These are phyloP conservation scores for Brachionichthys hirsutus DNA, from an alignment of 2,113 vertebrate genomes.

Conservation along the genomic window DNA sequence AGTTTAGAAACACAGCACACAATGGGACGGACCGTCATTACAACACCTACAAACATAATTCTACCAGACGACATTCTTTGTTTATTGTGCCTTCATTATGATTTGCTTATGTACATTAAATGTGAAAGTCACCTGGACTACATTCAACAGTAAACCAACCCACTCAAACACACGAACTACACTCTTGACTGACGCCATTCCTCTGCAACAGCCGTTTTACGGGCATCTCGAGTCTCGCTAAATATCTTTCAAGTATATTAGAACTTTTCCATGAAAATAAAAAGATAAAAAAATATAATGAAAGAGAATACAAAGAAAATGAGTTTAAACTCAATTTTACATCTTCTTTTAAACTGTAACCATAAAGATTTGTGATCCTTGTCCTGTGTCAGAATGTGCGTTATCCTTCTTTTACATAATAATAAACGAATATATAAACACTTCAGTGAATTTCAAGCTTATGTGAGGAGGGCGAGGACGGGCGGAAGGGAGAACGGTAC, in stretches of 20 bases:
- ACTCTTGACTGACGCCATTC: slow-evolving; percentile 55
- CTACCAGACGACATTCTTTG: slow-evolving; percentile 61
- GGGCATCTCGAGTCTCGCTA: slow-evolving; percentile 65
- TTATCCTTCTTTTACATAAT: slow-evolving; percentile 68
- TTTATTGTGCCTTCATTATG: slow-evolving; percentile 77
- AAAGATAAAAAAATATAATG: slow-evolving; percentile 22
- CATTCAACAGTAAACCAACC: slow-evolving; percentile 73
- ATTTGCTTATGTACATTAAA: slow-evolving; percentile 74
- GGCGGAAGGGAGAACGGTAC: slow-evolving; percentile 51
- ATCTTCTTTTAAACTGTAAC: slow-evolving; percentile 59
- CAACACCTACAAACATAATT: slow-evolving; percentile 60
- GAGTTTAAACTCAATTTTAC: slow-evolving; percentile 52
- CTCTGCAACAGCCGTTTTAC: slow-evolving; percentile 48
- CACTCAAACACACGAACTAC: slow-evolving; percentile 69
- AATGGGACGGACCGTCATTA: slow-evolving; percentile 69
- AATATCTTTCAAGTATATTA: slow-evolving; percentile 79
- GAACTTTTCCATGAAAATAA: slow-evolving; percentile 67
- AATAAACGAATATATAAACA: slow-evolving; percentile 73
- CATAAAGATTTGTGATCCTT: slow-evolving; percentile 60
- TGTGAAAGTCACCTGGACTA: slow-evolving; percentile 73
- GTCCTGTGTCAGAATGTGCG: slow-evolving; percentile 65
- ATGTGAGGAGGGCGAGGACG: slow-evolving; percentile 60
- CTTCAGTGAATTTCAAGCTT: slow-evolving; percentile 73
- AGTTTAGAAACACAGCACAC: slow-evolving; percentile 78
- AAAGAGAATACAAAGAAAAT: slow-evolving; percentile 46